Base-by-base conservation (phyloP, 2,888 invertebrate genomes). In the Melipona bicolor region DNA sequence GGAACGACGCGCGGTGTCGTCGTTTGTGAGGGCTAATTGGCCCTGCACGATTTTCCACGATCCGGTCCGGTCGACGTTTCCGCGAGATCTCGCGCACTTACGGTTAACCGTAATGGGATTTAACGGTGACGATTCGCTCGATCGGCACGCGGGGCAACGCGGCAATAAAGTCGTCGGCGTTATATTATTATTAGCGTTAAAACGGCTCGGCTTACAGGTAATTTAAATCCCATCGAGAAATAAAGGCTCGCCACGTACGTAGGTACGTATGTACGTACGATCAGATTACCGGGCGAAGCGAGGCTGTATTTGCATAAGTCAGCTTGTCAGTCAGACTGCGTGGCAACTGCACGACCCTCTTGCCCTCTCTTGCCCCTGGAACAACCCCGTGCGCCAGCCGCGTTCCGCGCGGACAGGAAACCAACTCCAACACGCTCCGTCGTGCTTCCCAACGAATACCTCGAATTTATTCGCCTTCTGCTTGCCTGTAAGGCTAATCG, bases 261-360 rank as follows among this genome's bases (percentile, higher is more conserved):
- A 81, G 50, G 71, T 89, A 85, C 82, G 79, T 87, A 81, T 61
- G 77, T 85, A 86, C 85, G 87, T 87, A 83, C 91, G 90, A 91
- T 91, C 92, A 90, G 92, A 86, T 90, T 91, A 90, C 83, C 78
- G 54, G 74, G 72, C 84, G 89, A 85, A 89, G 88, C 88, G 90
- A 89, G 90, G 80, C 75, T 91, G 90, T 94, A 94, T 94, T 94
- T 94, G 94, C 94, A 94, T 94, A 94, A 94, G 94, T 94, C 94
- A 94, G 94, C 90, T 93, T 94, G 94, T 94, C 94, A 94, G 94
- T 94, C 94, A 94, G 92, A 91, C 91, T 89, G 90, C 91, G 90
- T 93, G 94, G 94, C 94, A 94, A 94, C 93, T 90, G 90, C 91
- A 91, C 93, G 93, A 94, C 93, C 94, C 90, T 83, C 88, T 89